These are phyloP conservation scores for Otis tarda DNA, from an alignment of 2,113 vertebrate genomes.

Conservation along the genomic window DNA sequence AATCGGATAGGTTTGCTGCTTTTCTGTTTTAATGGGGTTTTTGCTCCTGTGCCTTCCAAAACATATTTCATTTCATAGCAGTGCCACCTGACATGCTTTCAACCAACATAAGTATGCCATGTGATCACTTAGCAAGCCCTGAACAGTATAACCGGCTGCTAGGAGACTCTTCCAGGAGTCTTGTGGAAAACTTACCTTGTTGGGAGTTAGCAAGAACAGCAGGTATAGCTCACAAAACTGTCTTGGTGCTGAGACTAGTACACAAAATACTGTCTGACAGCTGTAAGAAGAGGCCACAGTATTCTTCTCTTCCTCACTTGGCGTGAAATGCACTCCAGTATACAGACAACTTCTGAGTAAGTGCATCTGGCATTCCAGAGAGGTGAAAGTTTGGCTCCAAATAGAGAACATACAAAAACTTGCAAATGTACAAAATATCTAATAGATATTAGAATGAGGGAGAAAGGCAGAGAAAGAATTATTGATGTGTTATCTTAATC, in stretches of 20 bases:
- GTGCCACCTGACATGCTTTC: background rate
- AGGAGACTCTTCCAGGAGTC: background rate
- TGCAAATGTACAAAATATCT: background rate
- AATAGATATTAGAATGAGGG: background rate
- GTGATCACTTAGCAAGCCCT: background rate
- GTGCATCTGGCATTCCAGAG: background rate
- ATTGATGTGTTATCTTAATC: background rate
- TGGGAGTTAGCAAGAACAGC: background rate
- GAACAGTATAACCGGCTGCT: background rate
- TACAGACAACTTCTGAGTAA: background rate
- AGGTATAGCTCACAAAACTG: background rate
- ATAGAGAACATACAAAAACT: background rate
- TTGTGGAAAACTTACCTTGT: background rate
- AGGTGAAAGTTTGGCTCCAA: background rate
- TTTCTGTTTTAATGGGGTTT: background rate
- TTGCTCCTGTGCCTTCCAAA: background rate
- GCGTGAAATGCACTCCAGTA: background rate
- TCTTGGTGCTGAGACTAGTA: background rate
- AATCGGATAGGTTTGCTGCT: background rate
- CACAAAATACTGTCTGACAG: background rate
- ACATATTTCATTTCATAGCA: background rate
- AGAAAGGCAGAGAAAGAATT: background rate
- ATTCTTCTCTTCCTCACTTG: background rate
- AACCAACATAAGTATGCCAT: background rate
- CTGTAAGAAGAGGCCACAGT: background rate